phyloP scores from a whole-genome alignment of 2,888 invertebrate genomes.

The Oligia strigilis region DNA sequence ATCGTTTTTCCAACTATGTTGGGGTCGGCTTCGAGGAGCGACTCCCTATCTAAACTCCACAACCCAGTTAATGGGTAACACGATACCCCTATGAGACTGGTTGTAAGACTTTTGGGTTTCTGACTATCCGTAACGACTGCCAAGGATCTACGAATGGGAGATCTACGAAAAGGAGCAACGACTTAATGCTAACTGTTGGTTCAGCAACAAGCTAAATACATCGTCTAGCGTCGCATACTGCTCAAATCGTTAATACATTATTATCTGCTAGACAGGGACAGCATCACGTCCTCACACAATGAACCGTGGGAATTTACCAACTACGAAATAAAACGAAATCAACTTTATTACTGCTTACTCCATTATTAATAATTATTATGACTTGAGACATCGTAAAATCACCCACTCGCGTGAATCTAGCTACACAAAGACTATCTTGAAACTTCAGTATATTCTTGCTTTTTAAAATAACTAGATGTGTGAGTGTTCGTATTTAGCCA shows the following conservation, averaged over 20 bases:
- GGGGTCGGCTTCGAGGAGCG: not conserved
- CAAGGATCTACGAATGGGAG: not conserved
- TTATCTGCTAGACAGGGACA: conserved; percentile 3
- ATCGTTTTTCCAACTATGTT: not conserved
- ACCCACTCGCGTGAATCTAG: conserved; percentile 21
- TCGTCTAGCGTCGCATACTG: not conserved
- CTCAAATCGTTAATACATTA: not conserved
- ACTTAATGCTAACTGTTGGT: too few species aligned
- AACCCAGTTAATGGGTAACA: not conserved
- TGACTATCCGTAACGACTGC: not conserved
- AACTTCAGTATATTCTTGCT: conserved; percentile 1
- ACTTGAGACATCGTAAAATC: conserved; percentile 32
- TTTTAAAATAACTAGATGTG: not conserved
- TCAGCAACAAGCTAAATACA: not conserved
- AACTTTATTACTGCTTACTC: conserved; percentile 36
- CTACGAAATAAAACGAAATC: conserved; percentile 41
- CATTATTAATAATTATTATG: conserved; percentile 49
- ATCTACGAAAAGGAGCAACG: not conserved
- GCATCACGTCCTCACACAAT: not conserved
- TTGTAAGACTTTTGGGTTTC: not conserved
- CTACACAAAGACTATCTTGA: conserved; percentile 25
- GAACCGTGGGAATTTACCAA: conserved; percentile 51
- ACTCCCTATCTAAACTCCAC: not conserved
- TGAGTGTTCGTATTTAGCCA: not conserved
- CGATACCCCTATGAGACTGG: not conserved